Evolutionary conservation across 1,140 invertebrate species (phyloP), one percentile per base, ranked within the genome.

Genomic region (Cherax quadricarinatus): DNA sequence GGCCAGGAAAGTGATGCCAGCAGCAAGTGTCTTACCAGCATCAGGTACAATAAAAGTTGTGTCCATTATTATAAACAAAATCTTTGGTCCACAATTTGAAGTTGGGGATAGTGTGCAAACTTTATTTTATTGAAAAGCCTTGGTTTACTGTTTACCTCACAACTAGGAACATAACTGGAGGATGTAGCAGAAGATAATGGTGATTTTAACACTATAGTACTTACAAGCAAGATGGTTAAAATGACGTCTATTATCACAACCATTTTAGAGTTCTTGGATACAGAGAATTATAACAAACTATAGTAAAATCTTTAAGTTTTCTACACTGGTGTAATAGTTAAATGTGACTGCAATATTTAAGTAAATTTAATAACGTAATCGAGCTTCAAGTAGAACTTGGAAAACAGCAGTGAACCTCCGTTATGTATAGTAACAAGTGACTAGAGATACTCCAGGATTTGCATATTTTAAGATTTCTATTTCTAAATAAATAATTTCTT

Each of bases 41-140:
- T 10, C 18, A 62, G 53, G 60, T 62, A 78, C 48, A 73, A 60
- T 62, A 88, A 80, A 57, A 80, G 57, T 62, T 60, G 84, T 18
- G 21, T 78, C 60, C 78, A 88, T 88, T 16, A 79, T 78, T 53
- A 79, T 4, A 85, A 21, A 70, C 18, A 88, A 78, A 79, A 88
- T 60, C 66, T 75, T 89, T 89, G 88, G 88, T 89, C 88, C 88
- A 89, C 88, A 89, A 89, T 60, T 53, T 89, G 24, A 73, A 89
- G n/a, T 60, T 83, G 84, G 81, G 81, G 80, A 89, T 70, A 84
- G 66, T 89, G 88, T 89, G 66, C 81, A 75, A 89, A 66, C 57
- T 4, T 30, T 81, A 89, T 75, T 78, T 18, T 84, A 73, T 75
- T 48, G 60, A 84, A 60, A 41, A 41, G 2, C 30, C 24, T 86